Conservation (phyloP, 2,113 vertebrate genomes). For the Numida meleagris region DNA sequence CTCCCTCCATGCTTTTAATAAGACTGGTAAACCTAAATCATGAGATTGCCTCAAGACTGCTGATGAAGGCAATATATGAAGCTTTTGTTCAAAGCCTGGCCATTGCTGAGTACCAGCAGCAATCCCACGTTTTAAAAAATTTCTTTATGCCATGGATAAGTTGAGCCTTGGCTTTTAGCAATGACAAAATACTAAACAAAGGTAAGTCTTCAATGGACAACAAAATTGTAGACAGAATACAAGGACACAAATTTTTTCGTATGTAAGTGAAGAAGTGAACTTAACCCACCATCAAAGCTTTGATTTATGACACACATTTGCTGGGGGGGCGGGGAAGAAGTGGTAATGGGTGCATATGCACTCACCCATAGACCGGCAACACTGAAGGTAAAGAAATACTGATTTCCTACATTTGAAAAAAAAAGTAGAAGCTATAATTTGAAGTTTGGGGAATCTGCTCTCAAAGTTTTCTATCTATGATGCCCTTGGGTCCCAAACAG, state of each 20-base stretch:
- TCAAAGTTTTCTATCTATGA: not conserved
- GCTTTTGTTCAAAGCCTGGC: not conserved
- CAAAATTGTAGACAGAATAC: not conserved
- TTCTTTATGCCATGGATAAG: not conserved
- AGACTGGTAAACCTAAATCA: not conserved
- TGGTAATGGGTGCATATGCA: not conserved
- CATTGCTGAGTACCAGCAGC: not conserved
- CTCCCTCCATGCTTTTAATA: conserved; percentile 1
- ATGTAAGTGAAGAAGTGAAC: not conserved
- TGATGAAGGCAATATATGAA: not conserved
- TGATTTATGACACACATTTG: not conserved
- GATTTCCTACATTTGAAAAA: not conserved
- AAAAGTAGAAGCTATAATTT: not conserved
- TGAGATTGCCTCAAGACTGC: not conserved
- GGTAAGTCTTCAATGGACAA: not conserved
- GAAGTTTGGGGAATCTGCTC: not conserved
- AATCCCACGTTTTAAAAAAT: not conserved
- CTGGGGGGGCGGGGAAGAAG: not conserved
- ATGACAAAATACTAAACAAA: not conserved
- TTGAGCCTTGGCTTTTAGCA: not conserved
- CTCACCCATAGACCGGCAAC: not conserved
- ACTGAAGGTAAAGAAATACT: not conserved
- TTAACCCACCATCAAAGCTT: not conserved
- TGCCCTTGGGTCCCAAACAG: not conserved
- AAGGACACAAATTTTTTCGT: not conserved